Evolutionary conservation across 2,797 vertebrate species (phyloP).

Genomic region (Poecile montanus): DNA sequence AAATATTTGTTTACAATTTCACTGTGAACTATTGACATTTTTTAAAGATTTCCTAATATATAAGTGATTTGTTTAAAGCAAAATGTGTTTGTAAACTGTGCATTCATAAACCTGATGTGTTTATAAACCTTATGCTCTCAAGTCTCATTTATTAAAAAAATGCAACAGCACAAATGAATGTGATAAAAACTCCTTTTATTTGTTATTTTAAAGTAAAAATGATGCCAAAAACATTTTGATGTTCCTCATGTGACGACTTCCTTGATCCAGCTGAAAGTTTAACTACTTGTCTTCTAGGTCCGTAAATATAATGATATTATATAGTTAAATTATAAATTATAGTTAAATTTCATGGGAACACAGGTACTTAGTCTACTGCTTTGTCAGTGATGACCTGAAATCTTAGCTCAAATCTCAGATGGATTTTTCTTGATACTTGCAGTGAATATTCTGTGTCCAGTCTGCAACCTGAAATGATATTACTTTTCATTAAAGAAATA

Average conservation of each 20-base stretch:
- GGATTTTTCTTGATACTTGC: not conserved
- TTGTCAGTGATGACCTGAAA: not conserved
- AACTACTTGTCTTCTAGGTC: not conserved
- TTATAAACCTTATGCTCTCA: not conserved
- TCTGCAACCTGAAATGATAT: not conserved
- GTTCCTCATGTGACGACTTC: not conserved
- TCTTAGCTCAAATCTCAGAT: not conserved
- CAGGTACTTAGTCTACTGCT: not conserved
- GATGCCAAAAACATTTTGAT: not conserved
- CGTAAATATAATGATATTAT: not conserved
- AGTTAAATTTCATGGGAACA: not conserved
- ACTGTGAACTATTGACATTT: not conserved
- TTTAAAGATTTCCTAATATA: not conserved
- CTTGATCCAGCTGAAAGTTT: not conserved
- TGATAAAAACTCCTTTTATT: not conserved
- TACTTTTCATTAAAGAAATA: not conserved
- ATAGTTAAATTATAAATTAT: not conserved
- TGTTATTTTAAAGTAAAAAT: not conserved
- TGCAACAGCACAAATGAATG: not conserved
- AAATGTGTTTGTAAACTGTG: not conserved
- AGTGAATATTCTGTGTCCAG: not conserved
- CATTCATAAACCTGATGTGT: not conserved
- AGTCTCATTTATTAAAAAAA: not conserved
- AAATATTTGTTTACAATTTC: not conserved
- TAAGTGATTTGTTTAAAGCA: not conserved